Conservation (phyloP, 1,140 invertebrate genomes). For the Caenorhabditis latens region DNA sequence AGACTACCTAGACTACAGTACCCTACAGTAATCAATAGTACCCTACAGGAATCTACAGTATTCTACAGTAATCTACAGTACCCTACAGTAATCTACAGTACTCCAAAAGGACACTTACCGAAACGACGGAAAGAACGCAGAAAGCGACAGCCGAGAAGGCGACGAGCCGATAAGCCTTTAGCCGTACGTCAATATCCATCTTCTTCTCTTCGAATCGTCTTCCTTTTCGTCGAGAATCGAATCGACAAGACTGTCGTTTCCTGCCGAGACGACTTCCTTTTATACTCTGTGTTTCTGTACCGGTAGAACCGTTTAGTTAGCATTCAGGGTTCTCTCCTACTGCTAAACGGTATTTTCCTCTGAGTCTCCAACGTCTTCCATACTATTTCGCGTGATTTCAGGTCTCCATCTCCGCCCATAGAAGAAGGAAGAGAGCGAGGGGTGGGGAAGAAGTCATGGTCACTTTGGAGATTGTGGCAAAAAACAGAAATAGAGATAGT, state of each 20-base stretch:
- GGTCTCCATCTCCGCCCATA: not conserved
- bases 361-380: not conserved
- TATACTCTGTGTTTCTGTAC: not conserved
- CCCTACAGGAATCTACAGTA: not conserved
- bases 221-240: too few relatives aligned
- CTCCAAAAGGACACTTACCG: not conserved
- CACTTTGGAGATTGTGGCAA: conserved; percentile 17
- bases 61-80: too few relatives aligned
- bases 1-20: too few relatives aligned
- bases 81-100: not conserved
- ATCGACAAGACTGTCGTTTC: too few relatives aligned
- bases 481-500: not conserved
- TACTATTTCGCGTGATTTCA: not conserved
- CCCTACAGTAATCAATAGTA: not conserved
- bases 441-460: conserved; percentile 33
- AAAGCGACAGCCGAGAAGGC: conserved; percentile 44
- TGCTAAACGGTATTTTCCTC: conserved; percentile 13
- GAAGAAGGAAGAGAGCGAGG: too few relatives aligned
- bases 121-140: conserved; percentile 35
- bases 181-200: conserved; percentile 47
- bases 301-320: conserved; percentile 44
- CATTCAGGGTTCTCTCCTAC: not conserved
- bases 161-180: conserved; percentile 34
- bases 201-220: not conserved
- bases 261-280: conserved; percentile 4